Evolutionary conservation across 1,140 invertebrate species (phyloP).

Genomic region (Heliconius hermathena): DNA sequence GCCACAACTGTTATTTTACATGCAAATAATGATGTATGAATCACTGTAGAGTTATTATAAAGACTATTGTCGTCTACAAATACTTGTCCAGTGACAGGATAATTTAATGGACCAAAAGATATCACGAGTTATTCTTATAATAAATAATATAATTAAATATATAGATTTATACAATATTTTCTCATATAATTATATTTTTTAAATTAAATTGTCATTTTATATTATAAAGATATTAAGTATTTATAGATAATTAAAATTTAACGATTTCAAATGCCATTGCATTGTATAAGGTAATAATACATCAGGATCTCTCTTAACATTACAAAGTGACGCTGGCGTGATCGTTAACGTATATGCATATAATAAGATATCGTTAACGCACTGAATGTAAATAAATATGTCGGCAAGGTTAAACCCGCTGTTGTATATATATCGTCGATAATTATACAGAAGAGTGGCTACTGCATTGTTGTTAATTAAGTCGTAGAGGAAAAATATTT

Average conservation of each 20-base stretch:
- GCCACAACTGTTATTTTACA: constrained; percentile 42
- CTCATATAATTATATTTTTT: neutral
- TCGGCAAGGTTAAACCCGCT: constrained; percentile 49
- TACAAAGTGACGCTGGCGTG: neutral
- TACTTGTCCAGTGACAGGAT: constrained; percentile 50
- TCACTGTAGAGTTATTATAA: constrained; percentile 48
- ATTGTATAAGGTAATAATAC: neutral
- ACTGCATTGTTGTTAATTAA: constrained; percentile 48
- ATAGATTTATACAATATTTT: neutral
- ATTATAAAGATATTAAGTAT: neutral
- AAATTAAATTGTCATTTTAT: neutral
- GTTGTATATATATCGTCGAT: constrained; percentile 44
- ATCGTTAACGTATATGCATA: constrained; percentile 21
- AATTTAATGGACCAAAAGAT: constrained; percentile 47
- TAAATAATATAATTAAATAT: neutral
- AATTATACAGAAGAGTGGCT: constrained; percentile 50
- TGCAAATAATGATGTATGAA: constrained; percentile 47
- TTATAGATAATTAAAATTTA: neutral
- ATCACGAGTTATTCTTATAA: constrained; percentile 19
- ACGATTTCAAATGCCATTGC: neutral
- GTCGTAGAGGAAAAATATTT: constrained; percentile 46
- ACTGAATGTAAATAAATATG: constrained; percentile 52
- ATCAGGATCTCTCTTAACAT: neutral
- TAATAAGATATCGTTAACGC: constrained; percentile 36
- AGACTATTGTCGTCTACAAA: constrained; percentile 52